Conservation (phyloP, 2,797 vertebrate genomes). For the Potorous gilbertii region DNA sequence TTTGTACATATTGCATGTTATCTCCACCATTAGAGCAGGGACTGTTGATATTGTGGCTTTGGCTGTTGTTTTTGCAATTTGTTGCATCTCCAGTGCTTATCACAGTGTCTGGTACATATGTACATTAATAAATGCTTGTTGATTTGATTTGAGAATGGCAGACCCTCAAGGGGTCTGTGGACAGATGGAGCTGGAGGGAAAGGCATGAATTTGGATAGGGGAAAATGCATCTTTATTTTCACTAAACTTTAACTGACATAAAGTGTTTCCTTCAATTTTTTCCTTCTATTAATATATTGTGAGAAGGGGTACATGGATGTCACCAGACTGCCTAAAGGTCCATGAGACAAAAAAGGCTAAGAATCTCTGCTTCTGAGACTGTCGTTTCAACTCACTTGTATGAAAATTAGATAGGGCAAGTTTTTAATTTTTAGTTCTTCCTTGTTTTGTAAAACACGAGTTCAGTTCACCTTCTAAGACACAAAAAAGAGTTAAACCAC, state of each 20-base stretch:
- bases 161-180: background rate
- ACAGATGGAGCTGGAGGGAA: no score
- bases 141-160: background rate
- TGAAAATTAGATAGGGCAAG: constrained; percentile 65
- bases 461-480: constrained; percentile 1
- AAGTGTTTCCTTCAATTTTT: background rate
- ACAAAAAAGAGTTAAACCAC: background rate
- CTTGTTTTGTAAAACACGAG: background rate
- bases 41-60: background rate
- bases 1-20: background rate
- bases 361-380: constrained; percentile 51
- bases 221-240: background rate
- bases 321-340: no score
- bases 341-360: background rate
- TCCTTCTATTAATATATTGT: background rate
- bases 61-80: background rate
- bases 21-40: background rate
- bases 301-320: background rate
- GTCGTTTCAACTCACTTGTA: constrained; percentile 70
- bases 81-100: background rate
- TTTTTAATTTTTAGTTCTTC: background rate
- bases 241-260: background rate
- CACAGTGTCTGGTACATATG: background rate
- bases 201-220: background rate
- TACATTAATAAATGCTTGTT: background rate